Percentiles rank a stretch among this genome's conserved stretches.
Conservation (phyloP, 2,888 invertebrate genomes). For the Gnatocerus cornutus region DNA sequence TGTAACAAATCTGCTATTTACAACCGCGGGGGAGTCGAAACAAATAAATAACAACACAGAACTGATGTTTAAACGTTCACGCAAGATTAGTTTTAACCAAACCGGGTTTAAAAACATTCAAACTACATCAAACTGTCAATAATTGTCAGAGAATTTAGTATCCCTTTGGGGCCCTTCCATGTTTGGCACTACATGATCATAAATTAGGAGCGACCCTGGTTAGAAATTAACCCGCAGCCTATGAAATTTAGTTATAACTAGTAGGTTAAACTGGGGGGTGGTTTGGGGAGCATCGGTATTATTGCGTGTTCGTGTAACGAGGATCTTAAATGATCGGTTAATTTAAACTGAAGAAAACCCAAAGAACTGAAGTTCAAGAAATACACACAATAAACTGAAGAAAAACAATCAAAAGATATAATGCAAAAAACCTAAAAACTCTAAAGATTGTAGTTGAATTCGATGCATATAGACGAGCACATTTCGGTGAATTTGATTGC, state of each 20-base stretch:
- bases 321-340: too few relatives aligned
- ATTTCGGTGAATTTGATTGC: too few relatives aligned
- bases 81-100: slow-evolving; percentile 13
- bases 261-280: neutral
- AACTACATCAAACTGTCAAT: slow-evolving; percentile 12
- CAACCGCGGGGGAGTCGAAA: neutral
- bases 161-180: slow-evolving; percentile 6
- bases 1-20: neutral
- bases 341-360: too few relatives aligned
- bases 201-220: slow-evolving; percentile 7
- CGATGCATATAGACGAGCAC: too few relatives aligned
- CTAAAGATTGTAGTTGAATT: too few relatives aligned
- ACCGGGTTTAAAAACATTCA: neutral
- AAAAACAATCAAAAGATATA: too few relatives aligned
- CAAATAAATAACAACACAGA: slow-evolving; percentile 4
- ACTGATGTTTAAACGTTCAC: slow-evolving; percentile 3
- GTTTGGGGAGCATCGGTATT: neutral
- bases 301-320: neutral
- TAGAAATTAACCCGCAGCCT: neutral
- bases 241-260: neutral
- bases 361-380: too few relatives aligned
- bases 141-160: neutral
- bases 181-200: slow-evolving; percentile 1
- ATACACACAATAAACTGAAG: too few relatives aligned
- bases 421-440: too few relatives aligned